Percentiles rank a stretch among this genome's conserved stretches.
Conservation (phyloP, 2,797 vertebrate species). For the Sebastes matsubarae region DNA sequence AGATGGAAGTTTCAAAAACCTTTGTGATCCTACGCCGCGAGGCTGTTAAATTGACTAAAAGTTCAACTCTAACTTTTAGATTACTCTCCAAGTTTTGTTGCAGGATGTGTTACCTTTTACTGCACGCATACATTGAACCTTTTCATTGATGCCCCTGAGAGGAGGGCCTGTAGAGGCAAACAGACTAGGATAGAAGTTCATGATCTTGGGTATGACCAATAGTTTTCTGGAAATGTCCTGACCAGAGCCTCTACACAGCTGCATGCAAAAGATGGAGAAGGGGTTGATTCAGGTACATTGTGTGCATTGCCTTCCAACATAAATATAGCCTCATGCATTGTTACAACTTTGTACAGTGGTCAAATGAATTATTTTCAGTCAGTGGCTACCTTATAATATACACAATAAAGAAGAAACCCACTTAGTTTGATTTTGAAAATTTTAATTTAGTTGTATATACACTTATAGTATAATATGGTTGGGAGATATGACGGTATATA, state of each 20-base stretch:
- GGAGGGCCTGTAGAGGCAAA: neutral
- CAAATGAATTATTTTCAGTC: neutral
- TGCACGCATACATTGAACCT: neutral
- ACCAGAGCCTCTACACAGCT: neutral
- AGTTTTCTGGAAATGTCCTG: neutral
- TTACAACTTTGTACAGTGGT: neutral
- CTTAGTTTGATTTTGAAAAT: neutral
- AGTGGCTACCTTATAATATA: neutral
- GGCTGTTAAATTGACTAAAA: neutral
- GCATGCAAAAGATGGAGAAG: neutral
- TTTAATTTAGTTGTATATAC: neutral
- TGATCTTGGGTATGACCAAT: neutral
- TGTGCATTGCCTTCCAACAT: neutral
- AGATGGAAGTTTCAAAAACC: conserved; percentile 4
- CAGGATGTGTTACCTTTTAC: neutral
- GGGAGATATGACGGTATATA: too few species aligned
- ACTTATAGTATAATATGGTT: too few species aligned
- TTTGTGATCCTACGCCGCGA: neutral
- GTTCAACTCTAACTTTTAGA: conserved; percentile 30
- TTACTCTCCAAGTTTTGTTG: neutral
- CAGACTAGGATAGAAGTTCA: neutral
- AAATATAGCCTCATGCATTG: neutral
- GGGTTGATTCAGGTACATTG: neutral
- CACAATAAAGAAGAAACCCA: neutral
- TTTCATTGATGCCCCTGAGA: neutral